Percentiles rank a stretch among this genome's conserved stretches.
Conservation (phyloP, 2,797 vertebrate species). For the Mus caroli region DNA sequence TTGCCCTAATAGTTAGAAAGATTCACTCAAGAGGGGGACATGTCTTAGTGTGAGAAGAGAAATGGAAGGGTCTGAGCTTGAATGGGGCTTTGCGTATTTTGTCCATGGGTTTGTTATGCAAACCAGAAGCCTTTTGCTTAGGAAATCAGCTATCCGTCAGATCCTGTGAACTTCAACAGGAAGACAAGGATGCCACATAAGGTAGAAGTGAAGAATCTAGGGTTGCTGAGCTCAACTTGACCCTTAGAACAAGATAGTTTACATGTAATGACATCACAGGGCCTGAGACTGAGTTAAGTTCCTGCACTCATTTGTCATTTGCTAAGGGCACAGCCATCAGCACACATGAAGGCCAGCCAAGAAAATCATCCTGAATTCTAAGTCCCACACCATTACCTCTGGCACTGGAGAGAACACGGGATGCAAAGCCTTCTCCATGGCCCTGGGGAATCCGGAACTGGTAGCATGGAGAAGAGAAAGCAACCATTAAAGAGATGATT, state of each 20-base stretch:
- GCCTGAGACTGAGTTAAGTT: not conserved
- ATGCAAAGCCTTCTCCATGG: not conserved
- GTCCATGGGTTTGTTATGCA: not conserved
- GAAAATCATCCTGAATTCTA: conserved; percentile 9
- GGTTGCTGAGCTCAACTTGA: not conserved
- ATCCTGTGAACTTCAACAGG: not conserved
- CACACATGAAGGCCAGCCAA: not conserved
- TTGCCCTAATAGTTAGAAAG: not conserved
- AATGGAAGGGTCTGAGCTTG: not conserved
- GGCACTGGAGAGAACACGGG: not conserved
- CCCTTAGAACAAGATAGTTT: not conserved
- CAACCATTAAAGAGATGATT: conserved; percentile 30
- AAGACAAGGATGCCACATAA: not conserved
- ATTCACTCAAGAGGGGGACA: not conserved
- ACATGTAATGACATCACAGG: not conserved
- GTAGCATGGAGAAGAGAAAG: not conserved
- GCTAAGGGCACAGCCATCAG: not conserved
- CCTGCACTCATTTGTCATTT: not conserved
- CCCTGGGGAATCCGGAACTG: not conserved
- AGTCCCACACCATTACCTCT: not conserved
- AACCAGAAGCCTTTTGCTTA: not conserved
- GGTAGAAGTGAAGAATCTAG: not conserved
- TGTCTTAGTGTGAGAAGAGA: conserved; percentile 33
- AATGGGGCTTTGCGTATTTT: not conserved
- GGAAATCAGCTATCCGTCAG: not conserved